A percentile compares a stretch with the other conserved stretches of the same genome.
These are phyloP conservation scores for Pterois miles DNA, from an alignment of 2,797 vertebrate genomes.

Conservation along the genomic window DNA sequence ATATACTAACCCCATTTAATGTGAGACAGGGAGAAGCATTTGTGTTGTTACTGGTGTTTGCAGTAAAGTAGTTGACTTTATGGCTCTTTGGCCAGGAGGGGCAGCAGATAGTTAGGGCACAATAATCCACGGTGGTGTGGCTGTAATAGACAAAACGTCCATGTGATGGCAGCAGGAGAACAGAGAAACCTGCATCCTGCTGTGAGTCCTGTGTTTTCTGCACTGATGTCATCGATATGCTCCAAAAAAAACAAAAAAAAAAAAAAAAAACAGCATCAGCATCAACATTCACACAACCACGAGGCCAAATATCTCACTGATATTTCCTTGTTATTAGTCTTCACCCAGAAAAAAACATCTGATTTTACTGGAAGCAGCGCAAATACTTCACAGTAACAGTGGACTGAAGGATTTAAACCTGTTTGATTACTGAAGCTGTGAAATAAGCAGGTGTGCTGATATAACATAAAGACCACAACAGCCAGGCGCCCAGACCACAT, in stretches of 20 bases:
- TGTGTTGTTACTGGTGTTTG: not conserved
- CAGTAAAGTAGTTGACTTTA: not conserved
- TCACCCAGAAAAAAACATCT: not conserved
- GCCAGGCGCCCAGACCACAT: not conserved
- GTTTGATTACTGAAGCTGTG: not conserved
- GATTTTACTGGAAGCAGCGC: not conserved
- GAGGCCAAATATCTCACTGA: not conserved
- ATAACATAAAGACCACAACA: not conserved
- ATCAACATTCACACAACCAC: not conserved
- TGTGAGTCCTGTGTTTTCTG: not conserved
- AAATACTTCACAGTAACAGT: not conserved
- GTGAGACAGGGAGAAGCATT: too few species aligned
- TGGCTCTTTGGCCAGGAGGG: conserved; percentile 3
- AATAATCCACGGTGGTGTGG: not conserved
- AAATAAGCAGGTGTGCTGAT: not conserved
- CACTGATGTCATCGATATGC: not conserved
- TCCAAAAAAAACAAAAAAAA: too few species aligned
- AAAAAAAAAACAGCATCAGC: too few species aligned
- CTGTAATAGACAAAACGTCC: conserved; percentile 43
- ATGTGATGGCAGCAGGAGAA: conserved; percentile 65
- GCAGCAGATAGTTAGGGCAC: conserved; percentile 28
- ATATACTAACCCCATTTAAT: not conserved
- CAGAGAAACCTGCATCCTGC: not conserved
- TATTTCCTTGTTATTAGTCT: not conserved
- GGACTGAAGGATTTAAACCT: not conserved